phyloP scores from a whole-genome alignment of 2,797 vertebrate species.

The Merluccius polli region DNA sequence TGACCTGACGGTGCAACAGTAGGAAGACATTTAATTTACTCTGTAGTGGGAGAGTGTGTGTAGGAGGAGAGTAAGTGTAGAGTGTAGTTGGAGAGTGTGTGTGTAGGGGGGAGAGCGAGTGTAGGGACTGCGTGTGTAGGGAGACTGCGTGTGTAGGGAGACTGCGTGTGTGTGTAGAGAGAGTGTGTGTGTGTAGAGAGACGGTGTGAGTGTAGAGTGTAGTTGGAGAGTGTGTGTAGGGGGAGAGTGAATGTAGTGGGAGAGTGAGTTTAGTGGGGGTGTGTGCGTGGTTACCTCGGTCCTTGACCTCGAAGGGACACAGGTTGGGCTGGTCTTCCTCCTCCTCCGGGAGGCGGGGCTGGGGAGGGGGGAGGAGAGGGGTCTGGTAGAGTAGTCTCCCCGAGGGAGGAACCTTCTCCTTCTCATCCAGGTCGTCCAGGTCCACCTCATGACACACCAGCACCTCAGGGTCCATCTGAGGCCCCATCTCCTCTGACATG shows the following conservation, averaged over 20 bases:
- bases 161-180: too few relatives aligned
- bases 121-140: too few relatives aligned
- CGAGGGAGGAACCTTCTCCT: slow-evolving; percentile 76
- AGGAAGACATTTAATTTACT: background rate
- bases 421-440: slow-evolving; percentile 91
- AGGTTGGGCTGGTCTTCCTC: slow-evolving; percentile 65
- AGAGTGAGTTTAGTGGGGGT: background rate
- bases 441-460: slow-evolving; percentile 95
- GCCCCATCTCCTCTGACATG: slow-evolving; percentile 79
- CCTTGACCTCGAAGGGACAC: background rate
- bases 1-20: slow-evolving; percentile 72
- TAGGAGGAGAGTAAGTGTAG: too few relatives aligned
- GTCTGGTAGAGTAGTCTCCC: slow-evolving; percentile 48
- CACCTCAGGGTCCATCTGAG: slow-evolving; percentile 88
- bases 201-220: too few relatives aligned
- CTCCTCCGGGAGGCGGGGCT: slow-evolving; percentile 68
- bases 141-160: too few relatives aligned
- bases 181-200: too few relatives aligned
- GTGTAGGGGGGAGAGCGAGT: too few relatives aligned
- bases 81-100: too few relatives aligned
- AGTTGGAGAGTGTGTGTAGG: too few relatives aligned
- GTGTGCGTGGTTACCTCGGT: background rate
- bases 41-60: too few relatives aligned
- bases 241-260: background rate
- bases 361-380: slow-evolving; percentile 53